Evolutionary conservation across 2,888 invertebrate genomes (phyloP).

Genomic region (Luperina testacea): DNA sequence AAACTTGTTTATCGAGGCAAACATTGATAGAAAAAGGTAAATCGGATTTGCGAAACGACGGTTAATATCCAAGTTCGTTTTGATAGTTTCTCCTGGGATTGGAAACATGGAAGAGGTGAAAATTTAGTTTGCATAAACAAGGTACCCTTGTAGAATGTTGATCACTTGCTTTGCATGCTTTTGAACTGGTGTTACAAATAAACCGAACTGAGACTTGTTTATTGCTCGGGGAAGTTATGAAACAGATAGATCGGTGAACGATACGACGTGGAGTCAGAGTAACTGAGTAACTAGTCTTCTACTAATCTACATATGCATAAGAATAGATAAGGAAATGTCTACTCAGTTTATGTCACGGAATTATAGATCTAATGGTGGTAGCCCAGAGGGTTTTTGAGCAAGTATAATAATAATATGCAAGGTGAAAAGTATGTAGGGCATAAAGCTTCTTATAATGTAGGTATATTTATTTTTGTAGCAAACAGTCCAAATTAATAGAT

Average conservation of each 20-base stretch:
- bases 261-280: background rate
- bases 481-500: background rate
- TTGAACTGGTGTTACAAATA: slow-evolving; percentile 31
- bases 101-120: slow-evolving; percentile 59
- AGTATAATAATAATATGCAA: background rate
- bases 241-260: background rate
- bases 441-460: background rate
- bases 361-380: background rate
- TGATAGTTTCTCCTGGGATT: slow-evolving; percentile 58
- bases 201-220: slow-evolving; percentile 2
- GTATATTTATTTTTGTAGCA: background rate
- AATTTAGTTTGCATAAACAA: slow-evolving; percentile 63
- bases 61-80: slow-evolving; percentile 68
- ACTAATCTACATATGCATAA: background rate
- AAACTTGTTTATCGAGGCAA: slow-evolving; percentile 60
- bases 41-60: slow-evolving; percentile 68
- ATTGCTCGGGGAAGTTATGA: background rate
- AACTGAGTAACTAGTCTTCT: background rate
- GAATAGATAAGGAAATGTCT: background rate
- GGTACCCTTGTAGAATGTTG: slow-evolving; percentile 46
- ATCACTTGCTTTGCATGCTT: slow-evolving; percentile 57
- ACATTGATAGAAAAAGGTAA: slow-evolving; percentile 68
- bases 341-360: background rate
- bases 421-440: too few relatives aligned
- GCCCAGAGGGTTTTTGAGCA: too few relatives aligned